phyloP scores from a whole-genome alignment of 1,140 invertebrate genomes.

The Drosophila nigromelanica region DNA sequence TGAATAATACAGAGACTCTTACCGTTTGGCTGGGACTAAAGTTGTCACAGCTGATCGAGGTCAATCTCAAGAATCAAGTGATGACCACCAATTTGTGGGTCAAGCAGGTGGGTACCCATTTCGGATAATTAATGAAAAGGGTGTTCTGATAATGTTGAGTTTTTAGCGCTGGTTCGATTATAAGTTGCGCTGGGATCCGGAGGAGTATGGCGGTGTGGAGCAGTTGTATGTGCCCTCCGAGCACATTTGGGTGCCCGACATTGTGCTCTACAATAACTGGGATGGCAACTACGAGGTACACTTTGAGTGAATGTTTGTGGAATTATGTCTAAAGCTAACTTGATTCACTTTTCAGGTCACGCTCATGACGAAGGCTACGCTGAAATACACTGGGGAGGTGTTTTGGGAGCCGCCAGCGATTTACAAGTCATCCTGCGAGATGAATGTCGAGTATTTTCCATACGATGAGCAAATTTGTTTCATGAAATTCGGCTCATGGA shows the following conservation, averaged over 20 bases:
- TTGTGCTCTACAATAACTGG: slow-evolving; percentile 95
- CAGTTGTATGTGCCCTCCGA: slow-evolving; percentile 96
- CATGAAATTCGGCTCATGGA: slow-evolving; percentile 99
- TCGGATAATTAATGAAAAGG: background rate
- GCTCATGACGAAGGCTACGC: slow-evolving; percentile 97
- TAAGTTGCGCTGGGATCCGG: slow-evolving; percentile 95
- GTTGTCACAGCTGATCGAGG: slow-evolving; percentile 97
- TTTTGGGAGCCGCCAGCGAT: slow-evolving; percentile 99
- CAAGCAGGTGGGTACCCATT: slow-evolving; percentile 89
- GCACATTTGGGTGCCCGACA: slow-evolving; percentile 96
- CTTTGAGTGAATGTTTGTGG: background rate
- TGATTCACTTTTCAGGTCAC: slow-evolving; percentile 88
- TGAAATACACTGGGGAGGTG: slow-evolving; percentile 95
- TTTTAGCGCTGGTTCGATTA: slow-evolving; percentile 97
- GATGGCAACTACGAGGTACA: slow-evolving; percentile 97
- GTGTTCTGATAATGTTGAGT: background rate
- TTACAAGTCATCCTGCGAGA: slow-evolving; percentile 98
- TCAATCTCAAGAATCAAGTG: slow-evolving; percentile 96
- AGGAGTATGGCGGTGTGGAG: slow-evolving; percentile 96
- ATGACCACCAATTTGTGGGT: slow-evolving; percentile 99
- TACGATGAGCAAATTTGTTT: slow-evolving; percentile 97
- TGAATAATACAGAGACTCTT: slow-evolving; percentile 96
- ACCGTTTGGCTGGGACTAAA: slow-evolving; percentile 96
- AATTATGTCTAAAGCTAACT: background rate
- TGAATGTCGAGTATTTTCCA: slow-evolving; percentile 97